A percentile compares a stretch with the other conserved stretches of the same genome.
Conservation (phyloP, 2,113 vertebrate genomes). For the Eira barbara region DNA sequence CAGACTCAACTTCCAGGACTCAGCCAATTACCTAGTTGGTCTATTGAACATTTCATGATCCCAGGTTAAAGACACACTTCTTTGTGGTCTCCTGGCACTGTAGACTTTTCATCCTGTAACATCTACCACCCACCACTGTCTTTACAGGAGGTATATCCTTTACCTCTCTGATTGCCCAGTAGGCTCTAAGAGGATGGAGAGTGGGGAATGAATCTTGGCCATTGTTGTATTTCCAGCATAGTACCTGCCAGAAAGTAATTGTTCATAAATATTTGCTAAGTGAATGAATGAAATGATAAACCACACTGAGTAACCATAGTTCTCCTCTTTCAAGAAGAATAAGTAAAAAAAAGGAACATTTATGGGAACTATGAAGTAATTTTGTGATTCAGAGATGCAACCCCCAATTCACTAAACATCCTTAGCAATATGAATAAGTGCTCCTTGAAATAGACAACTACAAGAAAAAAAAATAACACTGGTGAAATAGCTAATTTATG, state of each 20-base stretch:
- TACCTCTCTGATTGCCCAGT: background rate
- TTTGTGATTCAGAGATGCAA: background rate
- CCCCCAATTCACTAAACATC: background rate
- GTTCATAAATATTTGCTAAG: background rate
- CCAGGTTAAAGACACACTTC: background rate
- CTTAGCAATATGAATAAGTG: background rate
- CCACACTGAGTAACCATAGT: background rate
- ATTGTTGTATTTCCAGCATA: background rate
- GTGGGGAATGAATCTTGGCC: background rate
- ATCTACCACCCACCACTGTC: background rate
- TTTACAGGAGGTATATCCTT: background rate
- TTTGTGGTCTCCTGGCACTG: background rate
- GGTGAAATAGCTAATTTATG: background rate
- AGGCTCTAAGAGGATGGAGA: background rate
- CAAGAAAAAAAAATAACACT: background rate
- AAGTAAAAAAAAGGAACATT: background rate
- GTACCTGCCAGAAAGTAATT: background rate
- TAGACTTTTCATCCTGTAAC: background rate
- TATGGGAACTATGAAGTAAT: background rate
- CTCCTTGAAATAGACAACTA: background rate
- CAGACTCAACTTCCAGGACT: background rate
- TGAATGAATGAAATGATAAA: conserved; percentile 13
- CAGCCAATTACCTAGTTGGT: background rate
- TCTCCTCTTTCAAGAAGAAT: background rate
- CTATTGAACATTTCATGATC: background rate